Percentiles rank a stretch among this genome's conserved stretches.
phyloP scores from a whole-genome alignment of 2,797 vertebrate species.

The Cygnus olor region DNA sequence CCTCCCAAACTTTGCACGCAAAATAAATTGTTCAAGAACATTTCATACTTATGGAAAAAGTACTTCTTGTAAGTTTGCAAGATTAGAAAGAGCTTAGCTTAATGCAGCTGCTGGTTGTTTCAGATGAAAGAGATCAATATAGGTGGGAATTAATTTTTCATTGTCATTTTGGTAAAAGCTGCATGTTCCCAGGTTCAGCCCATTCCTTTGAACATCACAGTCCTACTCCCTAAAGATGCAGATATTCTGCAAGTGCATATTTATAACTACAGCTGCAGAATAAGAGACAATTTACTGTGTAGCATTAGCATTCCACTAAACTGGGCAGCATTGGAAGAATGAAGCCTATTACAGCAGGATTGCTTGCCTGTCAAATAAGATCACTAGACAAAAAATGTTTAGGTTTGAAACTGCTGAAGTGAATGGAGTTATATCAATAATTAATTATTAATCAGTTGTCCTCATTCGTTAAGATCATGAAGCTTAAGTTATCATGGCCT shows the following conservation, averaged over 20 bases:
- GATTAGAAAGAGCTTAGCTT: not conserved
- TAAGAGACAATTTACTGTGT: not conserved
- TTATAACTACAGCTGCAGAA: not conserved
- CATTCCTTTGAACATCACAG: not conserved
- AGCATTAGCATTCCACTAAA: not conserved
- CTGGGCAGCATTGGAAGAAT: not conserved
- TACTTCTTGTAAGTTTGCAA: not conserved
- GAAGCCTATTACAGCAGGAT: not conserved
- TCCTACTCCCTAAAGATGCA: not conserved
- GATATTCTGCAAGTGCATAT: not conserved
- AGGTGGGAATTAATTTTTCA: not conserved
- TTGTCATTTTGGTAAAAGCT: not conserved
- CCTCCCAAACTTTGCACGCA: not conserved
- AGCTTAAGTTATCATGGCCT: not conserved
- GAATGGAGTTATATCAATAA: not conserved
- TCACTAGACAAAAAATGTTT: not conserved
- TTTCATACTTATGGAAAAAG: not conserved
- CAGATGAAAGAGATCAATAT: not conserved
- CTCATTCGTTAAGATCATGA: not conserved
- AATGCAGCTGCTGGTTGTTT: not conserved
- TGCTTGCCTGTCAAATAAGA: not conserved
- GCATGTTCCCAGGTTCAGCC: not conserved
- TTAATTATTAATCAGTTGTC: not conserved
- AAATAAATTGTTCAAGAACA: not conserved
- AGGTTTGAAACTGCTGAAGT: not conserved